A percentile compares a stretch with the other conserved stretches of the same genome.
phyloP scores from a whole-genome alignment of 1,140 invertebrate species.

The Papilio dardanus region DNA sequence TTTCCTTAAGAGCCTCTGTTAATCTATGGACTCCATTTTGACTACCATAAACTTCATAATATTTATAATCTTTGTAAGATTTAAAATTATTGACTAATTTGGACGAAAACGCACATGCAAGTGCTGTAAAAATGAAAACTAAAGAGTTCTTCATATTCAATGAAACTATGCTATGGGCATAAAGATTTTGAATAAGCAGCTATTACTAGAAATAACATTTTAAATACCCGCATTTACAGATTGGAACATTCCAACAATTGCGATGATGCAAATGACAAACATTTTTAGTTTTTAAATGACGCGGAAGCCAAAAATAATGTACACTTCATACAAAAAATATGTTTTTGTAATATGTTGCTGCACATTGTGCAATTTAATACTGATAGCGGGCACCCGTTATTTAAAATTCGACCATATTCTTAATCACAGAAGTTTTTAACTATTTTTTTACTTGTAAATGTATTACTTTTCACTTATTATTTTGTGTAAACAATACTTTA shows the following conservation, averaged over 20 bases:
- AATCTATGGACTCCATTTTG: constrained; percentile 42
- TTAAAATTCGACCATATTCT: too few species aligned
- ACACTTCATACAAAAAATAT: too few species aligned
- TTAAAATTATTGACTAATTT: constrained; percentile 41
- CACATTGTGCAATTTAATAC: too few species aligned
- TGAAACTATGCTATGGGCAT: not conserved
- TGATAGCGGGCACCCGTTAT: too few species aligned
- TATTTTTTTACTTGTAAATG: too few species aligned
- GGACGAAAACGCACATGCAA: not conserved
- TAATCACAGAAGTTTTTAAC: too few species aligned
- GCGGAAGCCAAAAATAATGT: too few species aligned
- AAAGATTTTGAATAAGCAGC: not conserved
- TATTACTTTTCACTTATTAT: too few species aligned
- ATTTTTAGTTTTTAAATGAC: too few species aligned
- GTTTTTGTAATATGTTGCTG: too few species aligned
- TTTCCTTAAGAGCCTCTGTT: constrained; percentile 38
- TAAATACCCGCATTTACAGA: not conserved
- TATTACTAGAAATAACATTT: not conserved
- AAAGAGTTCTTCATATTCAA: not conserved
- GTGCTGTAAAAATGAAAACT: not conserved
- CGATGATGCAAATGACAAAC: not conserved
- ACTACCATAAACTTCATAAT: constrained; percentile 47
- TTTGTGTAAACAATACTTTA: too few species aligned
- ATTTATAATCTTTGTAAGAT: constrained; percentile 57
- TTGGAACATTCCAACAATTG: not conserved